Evolutionary conservation across 92 coral and sea anemone species (phyloP).

Genomic region (Epizoanthus illoricatus): DNA sequence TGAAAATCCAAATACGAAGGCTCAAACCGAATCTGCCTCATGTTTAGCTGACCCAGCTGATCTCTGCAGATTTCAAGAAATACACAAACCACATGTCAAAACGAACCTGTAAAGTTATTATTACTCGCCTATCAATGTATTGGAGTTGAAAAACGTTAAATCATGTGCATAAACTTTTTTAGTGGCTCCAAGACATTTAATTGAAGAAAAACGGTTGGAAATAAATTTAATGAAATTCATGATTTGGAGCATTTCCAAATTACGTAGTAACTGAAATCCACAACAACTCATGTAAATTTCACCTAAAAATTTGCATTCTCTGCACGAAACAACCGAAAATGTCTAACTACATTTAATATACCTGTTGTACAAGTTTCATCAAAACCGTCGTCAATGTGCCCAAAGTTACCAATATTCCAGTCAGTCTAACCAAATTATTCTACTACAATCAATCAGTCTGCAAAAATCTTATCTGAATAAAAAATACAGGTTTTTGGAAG

Average conservation of each 20-base stretch:
- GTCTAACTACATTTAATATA: slow-evolving; percentile 9
- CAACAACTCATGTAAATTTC: slow-evolving; percentile 27
- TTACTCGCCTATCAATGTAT: background rate
- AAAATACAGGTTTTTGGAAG: background rate
- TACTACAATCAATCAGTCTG: background rate
- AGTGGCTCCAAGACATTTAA: background rate
- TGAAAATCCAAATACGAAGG: slow-evolving; percentile 95
- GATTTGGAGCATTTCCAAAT: background rate
- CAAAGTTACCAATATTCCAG: background rate
- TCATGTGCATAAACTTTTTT: background rate
- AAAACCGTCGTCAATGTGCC: background rate
- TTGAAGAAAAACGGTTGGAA: background rate
- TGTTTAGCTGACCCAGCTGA: slow-evolving; percentile 76
- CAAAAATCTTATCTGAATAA: background rate
- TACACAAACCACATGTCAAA: slow-evolving; percentile 7
- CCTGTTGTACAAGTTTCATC: slow-evolving; percentile 22
- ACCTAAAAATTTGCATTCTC: slow-evolving; percentile 29
- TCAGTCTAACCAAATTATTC: background rate
- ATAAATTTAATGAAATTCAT: background rate
- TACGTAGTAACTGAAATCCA: background rate
- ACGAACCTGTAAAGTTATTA: background rate
- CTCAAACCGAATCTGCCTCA: slow-evolving; percentile 95
- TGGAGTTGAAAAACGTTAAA: background rate
- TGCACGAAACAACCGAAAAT: slow-evolving; percentile 19
- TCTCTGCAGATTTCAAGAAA: slow-evolving; percentile 67